phyloP scores from a whole-genome alignment of 2,888 invertebrate species.

The Zele albiditarsus region DNA sequence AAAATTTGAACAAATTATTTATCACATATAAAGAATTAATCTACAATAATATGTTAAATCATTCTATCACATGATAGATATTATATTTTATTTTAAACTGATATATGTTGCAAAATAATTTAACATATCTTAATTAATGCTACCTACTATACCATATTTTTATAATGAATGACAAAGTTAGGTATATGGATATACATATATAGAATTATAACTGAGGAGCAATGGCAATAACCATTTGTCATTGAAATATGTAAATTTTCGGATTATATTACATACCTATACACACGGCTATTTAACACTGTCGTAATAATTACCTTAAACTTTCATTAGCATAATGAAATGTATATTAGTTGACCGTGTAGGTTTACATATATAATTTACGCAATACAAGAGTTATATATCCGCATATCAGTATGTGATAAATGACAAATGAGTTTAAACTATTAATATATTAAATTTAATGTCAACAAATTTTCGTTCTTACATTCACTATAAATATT shows the following conservation, averaged over 20 bases:
- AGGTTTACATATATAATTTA: neutral
- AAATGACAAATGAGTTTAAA: constrained; percentile 22
- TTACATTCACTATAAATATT: neutral
- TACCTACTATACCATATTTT: neutral
- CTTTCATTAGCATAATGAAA: constrained; percentile 62
- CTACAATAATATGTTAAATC: neutral
- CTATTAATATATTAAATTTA: neutral
- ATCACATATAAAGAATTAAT: neutral
- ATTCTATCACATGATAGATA: constrained; percentile 9
- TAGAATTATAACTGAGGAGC: constrained; percentile 41
- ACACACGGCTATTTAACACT: constrained; percentile 52
- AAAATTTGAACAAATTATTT: neutral
- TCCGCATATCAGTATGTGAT: neutral
- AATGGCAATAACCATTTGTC: constrained; percentile 59
- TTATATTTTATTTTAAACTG: neutral
- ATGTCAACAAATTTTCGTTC: constrained; percentile 6
- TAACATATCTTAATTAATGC: constrained; percentile 29
- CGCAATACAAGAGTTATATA: neutral
- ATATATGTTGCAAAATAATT: constrained; percentile 4
- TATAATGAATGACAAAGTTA: neutral
- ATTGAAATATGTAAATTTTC: constrained; percentile 55
- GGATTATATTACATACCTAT: constrained; percentile 48
- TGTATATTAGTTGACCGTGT: neutral
- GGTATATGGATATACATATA: neutral
- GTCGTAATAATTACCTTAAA: constrained; percentile 47